phyloP scores from a whole-genome alignment of 1,140 invertebrate species.

The Drosophila kurseongensis region DNA sequence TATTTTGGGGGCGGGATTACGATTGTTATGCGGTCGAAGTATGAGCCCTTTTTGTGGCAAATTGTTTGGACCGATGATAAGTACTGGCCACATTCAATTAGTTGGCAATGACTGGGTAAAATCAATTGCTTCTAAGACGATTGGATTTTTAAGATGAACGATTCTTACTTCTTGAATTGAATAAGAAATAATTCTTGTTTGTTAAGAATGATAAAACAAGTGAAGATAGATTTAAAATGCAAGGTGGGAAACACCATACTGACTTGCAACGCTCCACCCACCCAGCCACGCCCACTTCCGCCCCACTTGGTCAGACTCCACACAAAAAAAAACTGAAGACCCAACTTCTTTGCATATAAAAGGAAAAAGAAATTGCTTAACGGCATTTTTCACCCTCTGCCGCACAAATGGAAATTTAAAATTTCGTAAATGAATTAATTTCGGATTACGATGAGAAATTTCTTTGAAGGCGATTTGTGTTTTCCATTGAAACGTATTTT shows the following conservation, averaged over 20 bases:
- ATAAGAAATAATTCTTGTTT: no score
- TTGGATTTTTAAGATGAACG: background rate
- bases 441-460: conserved; percentile 24
- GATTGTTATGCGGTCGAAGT: background rate
- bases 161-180: no score
- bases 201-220: no score
- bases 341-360: conserved; percentile 34
- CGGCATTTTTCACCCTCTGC: conserved; percentile 52
- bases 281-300: conserved; percentile 1
- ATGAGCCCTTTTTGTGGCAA: conserved; percentile 1
- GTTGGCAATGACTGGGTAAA: background rate
- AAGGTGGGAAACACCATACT: no score
- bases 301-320: background rate
- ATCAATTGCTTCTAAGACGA: background rate
- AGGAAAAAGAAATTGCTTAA: conserved; percentile 63
- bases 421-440: conserved; percentile 69
- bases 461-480: conserved; percentile 33
- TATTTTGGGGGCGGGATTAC: background rate
- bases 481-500: conserved; percentile 9
- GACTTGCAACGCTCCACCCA: background rate
- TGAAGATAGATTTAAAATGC: no score
- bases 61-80: background rate
- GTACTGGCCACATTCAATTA: conserved; percentile 1
- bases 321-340: background rate
- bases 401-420: conserved; percentile 33